Evolutionary conservation across 2,888 invertebrate genomes (phyloP).

Genomic region (Watsonalla cultraria): DNA sequence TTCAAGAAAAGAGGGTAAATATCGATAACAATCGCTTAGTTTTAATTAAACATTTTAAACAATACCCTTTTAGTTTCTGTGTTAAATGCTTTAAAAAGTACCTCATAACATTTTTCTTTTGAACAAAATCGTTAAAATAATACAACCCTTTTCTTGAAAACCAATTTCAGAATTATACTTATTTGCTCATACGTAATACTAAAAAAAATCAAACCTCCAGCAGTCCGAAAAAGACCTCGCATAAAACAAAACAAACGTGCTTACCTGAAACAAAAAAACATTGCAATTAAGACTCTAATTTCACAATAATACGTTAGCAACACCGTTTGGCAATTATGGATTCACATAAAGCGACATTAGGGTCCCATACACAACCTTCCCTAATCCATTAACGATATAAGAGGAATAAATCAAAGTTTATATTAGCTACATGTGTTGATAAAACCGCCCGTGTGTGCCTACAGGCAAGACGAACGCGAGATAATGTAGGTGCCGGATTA

Average conservation of each 20-base stretch:
- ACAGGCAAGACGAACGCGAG: conserved; percentile 22
- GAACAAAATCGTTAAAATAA: too few relatives aligned
- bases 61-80: too few relatives aligned
- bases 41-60: too few relatives aligned
- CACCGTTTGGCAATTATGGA: conserved; percentile 49
- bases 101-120: too few relatives aligned
- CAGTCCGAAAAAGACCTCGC: too few relatives aligned
- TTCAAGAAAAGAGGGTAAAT: too few relatives aligned
- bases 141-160: too few relatives aligned
- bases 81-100: too few relatives aligned
- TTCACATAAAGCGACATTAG: conserved; percentile 61
- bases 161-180: too few relatives aligned
- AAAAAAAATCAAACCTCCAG: too few relatives aligned
- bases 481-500: conserved; percentile 43
- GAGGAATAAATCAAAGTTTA: conserved; percentile 78
- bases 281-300: conserved; percentile 31
- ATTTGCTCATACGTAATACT: too few relatives aligned
- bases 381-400: conserved; percentile 79
- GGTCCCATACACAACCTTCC: conserved; percentile 42
- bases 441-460: conserved; percentile 35
- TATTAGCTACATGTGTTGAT: conserved; percentile 76
- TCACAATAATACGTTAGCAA: conserved; percentile 42
- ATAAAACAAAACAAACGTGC: conserved; percentile 12
- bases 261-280: conserved; percentile 59
- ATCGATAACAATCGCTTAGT: too few relatives aligned